A percentile compares a stretch with the other conserved stretches of the same genome.
Evolutionary conservation across 2,797 vertebrate genomes (phyloP).

Genomic region (Austrolebias charrua): DNA sequence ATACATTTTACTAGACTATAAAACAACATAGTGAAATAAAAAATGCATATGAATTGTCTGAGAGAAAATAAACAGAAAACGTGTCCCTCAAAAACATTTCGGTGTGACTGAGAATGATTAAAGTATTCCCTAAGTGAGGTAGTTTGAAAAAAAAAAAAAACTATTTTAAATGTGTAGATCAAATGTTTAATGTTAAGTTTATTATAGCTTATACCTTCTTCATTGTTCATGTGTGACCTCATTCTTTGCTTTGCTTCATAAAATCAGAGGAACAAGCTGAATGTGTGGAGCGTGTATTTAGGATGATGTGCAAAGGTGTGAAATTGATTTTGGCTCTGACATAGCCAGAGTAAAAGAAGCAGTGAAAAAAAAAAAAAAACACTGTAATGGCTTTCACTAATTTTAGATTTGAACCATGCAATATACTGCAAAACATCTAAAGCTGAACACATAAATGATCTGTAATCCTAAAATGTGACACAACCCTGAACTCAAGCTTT

Average conservation of each 20-base stretch:
- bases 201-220: conserved; percentile 31
- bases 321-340: conserved; percentile 69
- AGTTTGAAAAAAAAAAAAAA: conserved; percentile 5
- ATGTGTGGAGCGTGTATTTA: conserved; percentile 59
- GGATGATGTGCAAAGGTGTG: conserved; percentile 71
- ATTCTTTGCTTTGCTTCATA: conserved; percentile 49
- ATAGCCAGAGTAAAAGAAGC: conserved; percentile 43
- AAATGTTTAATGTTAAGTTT: conserved; percentile 1
- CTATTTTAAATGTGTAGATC: neutral
- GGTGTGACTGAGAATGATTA: neutral
- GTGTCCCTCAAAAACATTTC: conserved; percentile 1
- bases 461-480: neutral
- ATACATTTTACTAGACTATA: neutral
- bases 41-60: neutral
- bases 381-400: conserved; percentile 25
- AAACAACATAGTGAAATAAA: neutral
- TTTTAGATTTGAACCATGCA: conserved; percentile 23
- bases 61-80: conserved; percentile 8
- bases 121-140: neutral
- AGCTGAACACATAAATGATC: neutral
- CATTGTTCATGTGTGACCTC: conserved; percentile 29
- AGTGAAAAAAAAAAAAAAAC: conserved; percentile 27
- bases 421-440: neutral
- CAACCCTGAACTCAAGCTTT: neutral
- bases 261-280: conserved; percentile 46